Evolutionary conservation across 1,140 invertebrate genomes (phyloP).

Genomic region (Aethina tumida): DNA sequence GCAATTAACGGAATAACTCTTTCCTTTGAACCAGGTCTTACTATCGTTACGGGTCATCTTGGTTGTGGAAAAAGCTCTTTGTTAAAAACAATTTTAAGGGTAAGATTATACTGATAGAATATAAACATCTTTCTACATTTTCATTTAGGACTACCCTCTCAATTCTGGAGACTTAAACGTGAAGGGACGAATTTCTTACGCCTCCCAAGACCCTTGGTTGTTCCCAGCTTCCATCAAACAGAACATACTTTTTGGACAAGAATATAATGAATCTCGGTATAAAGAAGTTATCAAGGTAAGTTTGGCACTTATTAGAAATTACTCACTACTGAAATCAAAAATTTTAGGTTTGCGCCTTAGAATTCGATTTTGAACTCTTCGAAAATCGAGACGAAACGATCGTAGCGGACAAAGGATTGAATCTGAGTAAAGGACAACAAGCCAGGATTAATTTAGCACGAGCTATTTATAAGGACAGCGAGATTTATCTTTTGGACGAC

Average conservation of each 20-base stretch:
- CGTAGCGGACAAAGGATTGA: constrained; percentile 73
- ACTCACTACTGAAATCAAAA: constrained; percentile 37
- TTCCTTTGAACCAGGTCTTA: constrained; percentile 46
- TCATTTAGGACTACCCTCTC: constrained; percentile 62
- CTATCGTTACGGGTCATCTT: constrained; percentile 65
- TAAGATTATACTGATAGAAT: too few relatives aligned
- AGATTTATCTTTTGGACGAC: constrained; percentile 74
- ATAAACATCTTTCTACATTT: too few relatives aligned
- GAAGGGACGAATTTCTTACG: constrained; percentile 63
- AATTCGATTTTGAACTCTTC: constrained; percentile 22
- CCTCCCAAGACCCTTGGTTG: constrained; percentile 73
- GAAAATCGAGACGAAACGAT: constrained; percentile 59
- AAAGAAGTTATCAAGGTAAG: constrained; percentile 51
- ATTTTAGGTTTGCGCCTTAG: constrained; percentile 19
- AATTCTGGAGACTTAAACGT: constrained; percentile 48
- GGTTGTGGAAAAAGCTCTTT: constrained; percentile 75
- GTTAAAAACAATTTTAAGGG: constrained; percentile 55
- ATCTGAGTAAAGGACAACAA: constrained; percentile 77
- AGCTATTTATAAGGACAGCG: constrained; percentile 67
- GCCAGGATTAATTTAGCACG: constrained; percentile 82
- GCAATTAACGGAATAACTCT: constrained; percentile 46
- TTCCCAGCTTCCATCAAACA: constrained; percentile 48
- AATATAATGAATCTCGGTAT: constrained; percentile 42
- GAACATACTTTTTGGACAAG: constrained; percentile 53
- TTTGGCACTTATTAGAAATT: constrained; percentile 56